A percentile compares a stretch with the other conserved stretches of the same genome.
phyloP scores from a whole-genome alignment of 2,888 invertebrate species.

The Marronus borbonicus region DNA sequence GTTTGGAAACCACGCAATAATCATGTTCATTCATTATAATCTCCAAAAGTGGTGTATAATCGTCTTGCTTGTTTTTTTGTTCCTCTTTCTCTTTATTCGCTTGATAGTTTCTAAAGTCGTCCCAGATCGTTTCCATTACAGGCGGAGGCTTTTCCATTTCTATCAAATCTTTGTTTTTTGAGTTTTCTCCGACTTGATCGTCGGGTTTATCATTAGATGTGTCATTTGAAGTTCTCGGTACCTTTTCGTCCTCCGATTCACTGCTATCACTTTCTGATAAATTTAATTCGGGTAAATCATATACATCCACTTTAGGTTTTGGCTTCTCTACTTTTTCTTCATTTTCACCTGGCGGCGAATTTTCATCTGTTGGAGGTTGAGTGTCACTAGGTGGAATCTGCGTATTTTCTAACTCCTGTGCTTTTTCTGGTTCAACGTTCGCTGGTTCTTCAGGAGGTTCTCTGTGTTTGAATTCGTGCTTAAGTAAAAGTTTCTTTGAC shows the following conservation, averaged over 20 bases:
- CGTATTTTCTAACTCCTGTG: slow-evolving; percentile 59
- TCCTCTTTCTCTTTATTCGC: slow-evolving; percentile 75
- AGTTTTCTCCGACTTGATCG: slow-evolving; percentile 13
- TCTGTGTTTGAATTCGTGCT: slow-evolving; percentile 80
- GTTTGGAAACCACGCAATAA: slow-evolving; percentile 75
- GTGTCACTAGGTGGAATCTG: slow-evolving; percentile 50
- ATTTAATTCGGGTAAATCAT: slow-evolving; percentile 85
- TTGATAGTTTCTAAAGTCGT: slow-evolving; percentile 83
- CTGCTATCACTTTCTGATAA: slow-evolving; percentile 88
- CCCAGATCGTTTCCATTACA: slow-evolving; percentile 82
- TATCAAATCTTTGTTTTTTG: slow-evolving; percentile 33
- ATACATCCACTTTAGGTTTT: slow-evolving; percentile 76
- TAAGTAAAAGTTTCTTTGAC: slow-evolving; percentile 83
- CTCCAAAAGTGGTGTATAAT: slow-evolving; percentile 51
- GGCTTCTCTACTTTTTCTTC: slow-evolving; percentile 59
- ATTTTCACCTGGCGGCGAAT: slow-evolving; percentile 68
- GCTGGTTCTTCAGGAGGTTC: slow-evolving; percentile 65
- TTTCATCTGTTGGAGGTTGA: slow-evolving; percentile 63
- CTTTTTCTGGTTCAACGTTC: slow-evolving; percentile 53
- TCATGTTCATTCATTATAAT: slow-evolving; percentile 79
- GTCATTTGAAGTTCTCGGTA: slow-evolving; percentile 16
- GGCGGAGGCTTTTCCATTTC: slow-evolving; percentile 75
- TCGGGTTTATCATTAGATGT: slow-evolving; percentile 21
- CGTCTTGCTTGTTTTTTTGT: slow-evolving; percentile 35
- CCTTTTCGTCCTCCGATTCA: slow-evolving; percentile 73